Evolutionary conservation across 2,113 vertebrate genomes (phyloP).

Genomic region (Tylochromis polylepis): DNA sequence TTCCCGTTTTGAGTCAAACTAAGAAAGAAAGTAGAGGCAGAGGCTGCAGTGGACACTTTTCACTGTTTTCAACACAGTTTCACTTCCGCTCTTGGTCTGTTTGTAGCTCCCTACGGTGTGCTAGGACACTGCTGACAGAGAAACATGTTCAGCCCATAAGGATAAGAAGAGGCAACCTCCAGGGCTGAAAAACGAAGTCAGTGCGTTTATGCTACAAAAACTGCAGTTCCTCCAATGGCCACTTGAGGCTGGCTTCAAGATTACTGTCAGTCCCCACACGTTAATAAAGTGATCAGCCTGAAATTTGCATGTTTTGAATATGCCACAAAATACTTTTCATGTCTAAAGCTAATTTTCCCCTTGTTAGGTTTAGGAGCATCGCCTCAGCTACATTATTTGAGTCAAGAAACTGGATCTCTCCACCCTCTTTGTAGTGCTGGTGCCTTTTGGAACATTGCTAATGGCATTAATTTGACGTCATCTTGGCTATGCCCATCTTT

Average conservation of each 20-base stretch:
- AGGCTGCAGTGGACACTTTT: neutral
- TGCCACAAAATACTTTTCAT: neutral
- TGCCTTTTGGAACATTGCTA: neutral
- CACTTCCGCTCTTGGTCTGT: neutral
- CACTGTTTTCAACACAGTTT: neutral
- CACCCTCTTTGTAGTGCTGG: neutral
- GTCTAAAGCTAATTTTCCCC: too few species aligned
- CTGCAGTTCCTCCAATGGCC: fast-evolving
- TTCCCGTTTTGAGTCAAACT: fast-evolving
- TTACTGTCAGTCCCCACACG: neutral
- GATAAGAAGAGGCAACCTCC: fast-evolving
- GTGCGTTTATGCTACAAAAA: neutral
- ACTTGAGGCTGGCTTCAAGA: neutral
- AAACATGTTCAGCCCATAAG: neutral
- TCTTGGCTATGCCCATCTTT: neutral
- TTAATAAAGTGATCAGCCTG: neutral
- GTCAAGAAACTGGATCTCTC: neutral
- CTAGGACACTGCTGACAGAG: neutral
- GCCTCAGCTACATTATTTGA: neutral
- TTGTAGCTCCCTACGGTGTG: neutral
- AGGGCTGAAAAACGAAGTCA: neutral
- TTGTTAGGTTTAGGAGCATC: neutral
- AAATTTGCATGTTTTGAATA: neutral
- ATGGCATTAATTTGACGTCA: neutral
- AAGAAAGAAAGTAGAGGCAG: neutral